Base-by-base conservation (phyloP, 2,113 vertebrate species). In the Ramphastos sulfuratus region DNA sequence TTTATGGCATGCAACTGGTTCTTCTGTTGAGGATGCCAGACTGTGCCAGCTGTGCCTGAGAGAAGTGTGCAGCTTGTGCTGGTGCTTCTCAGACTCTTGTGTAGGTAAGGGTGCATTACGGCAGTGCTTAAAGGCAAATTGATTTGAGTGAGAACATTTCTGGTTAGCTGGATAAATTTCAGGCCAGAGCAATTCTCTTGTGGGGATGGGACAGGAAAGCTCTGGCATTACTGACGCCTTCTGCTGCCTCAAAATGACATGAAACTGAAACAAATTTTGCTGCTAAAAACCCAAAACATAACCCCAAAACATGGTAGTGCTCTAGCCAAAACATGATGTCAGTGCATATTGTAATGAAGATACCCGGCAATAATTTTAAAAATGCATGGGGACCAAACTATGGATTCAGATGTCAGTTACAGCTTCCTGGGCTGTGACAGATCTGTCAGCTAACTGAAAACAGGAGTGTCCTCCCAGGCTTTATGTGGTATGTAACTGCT, bases 11-110 rank as follows among this genome's bases (percentile, higher is more conserved):
- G 2, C 79, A 85, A 55, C 84, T 91, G 69, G 15, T 2, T 71
- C 25, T 82, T 56, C 28, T 31, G 28, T 58, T 70, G 66, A 67
- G 52, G 78, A 82, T 39, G 82, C 46, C 93, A 91, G 39, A 42
- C 46, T 7, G 13, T 46, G 73, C 74, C 1, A 17, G 64, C 54
- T 60, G 66, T 0, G 1, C 42, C 46, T 0, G 0, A 46, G 71
- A 42, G 37, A 61, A 56, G 21, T 12, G 23, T 60, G 72, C 52
- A 54, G 60, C 65, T 55, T 55, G 39, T 3, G 1, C 46, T 44
- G 59, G 46, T 46, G 28, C 82, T 73, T 80, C 76, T 60, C 78
- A 61, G n/a, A 27, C 2, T 0, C 46, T 80, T 1, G 1, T 19
- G 52, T 50, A 67, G 87, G 64, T 75, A 50, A 52, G 39, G 23